Conservation (phyloP, 2,888 invertebrate genomes). For the Hirtodrosophila cameraria region DNA sequence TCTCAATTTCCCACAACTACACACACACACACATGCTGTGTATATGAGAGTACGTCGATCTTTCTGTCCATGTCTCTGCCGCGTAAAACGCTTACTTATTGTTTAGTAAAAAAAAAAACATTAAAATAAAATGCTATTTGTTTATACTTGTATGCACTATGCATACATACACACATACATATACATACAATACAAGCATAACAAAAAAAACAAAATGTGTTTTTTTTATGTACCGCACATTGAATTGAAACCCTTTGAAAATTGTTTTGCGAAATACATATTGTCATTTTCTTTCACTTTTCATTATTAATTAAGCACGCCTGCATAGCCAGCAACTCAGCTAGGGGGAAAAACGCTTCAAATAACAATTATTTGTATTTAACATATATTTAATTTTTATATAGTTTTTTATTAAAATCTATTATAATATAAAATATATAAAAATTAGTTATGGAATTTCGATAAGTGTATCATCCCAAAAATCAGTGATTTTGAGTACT, state of each 20-base stretch:
- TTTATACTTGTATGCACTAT: conserved; percentile 56
- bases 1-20: conserved; percentile 45
- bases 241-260: conserved; percentile 6
- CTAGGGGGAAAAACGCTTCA: too few relatives aligned
- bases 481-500: too few relatives aligned
- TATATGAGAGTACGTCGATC: conserved; percentile 16
- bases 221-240: conserved; percentile 21
- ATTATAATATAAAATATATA: too few relatives aligned
- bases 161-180: conserved; percentile 24
- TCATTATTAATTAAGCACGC: too few relatives aligned
- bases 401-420: too few relatives aligned
- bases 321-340: too few relatives aligned
- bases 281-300: too few relatives aligned
- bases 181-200: conserved; percentile 28
- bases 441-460: too few relatives aligned
- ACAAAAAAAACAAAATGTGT: conserved; percentile 13
- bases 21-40: neutral
- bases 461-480: too few relatives aligned
- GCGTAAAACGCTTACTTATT: conserved; percentile 49
- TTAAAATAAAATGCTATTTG: conserved; percentile 41
- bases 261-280: too few relatives aligned
- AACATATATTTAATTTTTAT: too few relatives aligned
- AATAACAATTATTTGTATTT: too few relatives aligned
- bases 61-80: neutral
- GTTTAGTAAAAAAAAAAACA: conserved; percentile 46